Base-by-base conservation (phyloP, 1,140 invertebrate species). In the Triops cancriformis region DNA sequence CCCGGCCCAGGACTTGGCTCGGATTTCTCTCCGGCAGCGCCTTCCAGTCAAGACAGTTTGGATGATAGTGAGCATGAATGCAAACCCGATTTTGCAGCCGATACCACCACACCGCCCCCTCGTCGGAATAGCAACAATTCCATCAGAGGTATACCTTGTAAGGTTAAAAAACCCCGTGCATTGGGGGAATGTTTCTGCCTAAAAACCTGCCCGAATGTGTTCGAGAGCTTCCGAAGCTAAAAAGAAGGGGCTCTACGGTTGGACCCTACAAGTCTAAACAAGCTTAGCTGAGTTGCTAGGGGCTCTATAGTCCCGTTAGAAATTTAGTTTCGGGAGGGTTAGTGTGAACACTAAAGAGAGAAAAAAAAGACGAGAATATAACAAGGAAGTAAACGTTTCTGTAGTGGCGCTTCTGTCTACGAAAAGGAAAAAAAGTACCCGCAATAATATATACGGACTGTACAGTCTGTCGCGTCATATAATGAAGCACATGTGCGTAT, bases 71-170 rank as follows among this genome's bases (percentile, higher is more conserved):
- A 78, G 42, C 42, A 73, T 42, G 77, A 78, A 45, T 73, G 43
- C 73, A 78, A 78, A 31, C 64, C 78, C n/a, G 78, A 79, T 51
- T 77, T 79, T 28, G 74, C 78, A 10, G 78, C 78, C 72, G 78
- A 79, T 73, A 79, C 78, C 11, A 79, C 78, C 6, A 78, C 77
- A n/a, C 74, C 78, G 14, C 78, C 78, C 9, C 74, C 75, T 23
- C 27, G 78, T 26, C 76, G 75, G 73, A 79, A 79, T 77, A 79
- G 75, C 73, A 73, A 76, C 42, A 79, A 79, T 45, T 79, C 78
- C 31, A 79, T 79, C 75, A 73, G 78, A 79, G 78, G 78, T 79
- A 78, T 37, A 51, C 2, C 7, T 77, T 43, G 18, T 43, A 23
- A 31, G 75, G 45, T 14, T 76, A 43, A 43, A 43, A 76, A 43